Evolutionary conservation across 2,797 vertebrate genomes (phyloP).

Genomic region (Urophycis tenuis): DNA sequence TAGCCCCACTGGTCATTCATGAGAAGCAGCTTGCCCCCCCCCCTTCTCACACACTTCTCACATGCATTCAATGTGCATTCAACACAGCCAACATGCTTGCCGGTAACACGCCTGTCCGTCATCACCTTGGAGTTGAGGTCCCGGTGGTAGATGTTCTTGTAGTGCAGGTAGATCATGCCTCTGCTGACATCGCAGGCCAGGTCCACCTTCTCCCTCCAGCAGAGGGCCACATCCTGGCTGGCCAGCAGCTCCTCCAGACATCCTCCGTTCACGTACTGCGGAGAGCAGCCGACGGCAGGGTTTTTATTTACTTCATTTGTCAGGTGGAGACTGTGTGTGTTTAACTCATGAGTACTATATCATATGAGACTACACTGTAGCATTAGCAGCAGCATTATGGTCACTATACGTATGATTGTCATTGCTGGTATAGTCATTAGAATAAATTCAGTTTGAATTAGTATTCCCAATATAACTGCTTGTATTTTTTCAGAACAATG

Average conservation of each 20-base stretch:
- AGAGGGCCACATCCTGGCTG: slow-evolving; percentile 68
- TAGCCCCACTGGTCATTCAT: no score
- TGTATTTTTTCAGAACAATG: not conserved
- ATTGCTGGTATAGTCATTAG: not conserved
- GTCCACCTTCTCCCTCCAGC: slow-evolving; percentile 82
- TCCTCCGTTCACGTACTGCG: slow-evolving; percentile 80
- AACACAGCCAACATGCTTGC: not conserved
- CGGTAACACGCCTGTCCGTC: not conserved
- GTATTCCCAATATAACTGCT: not conserved
- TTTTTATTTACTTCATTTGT: no score
- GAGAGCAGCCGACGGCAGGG: no score
- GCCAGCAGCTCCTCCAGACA: slow-evolving; percentile 83
- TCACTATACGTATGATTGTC: not conserved
- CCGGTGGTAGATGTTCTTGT: slow-evolving; percentile 86
- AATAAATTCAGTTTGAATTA: not conserved
- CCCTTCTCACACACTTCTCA: no score
- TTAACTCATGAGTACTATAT: no score
- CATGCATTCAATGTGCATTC: no score
- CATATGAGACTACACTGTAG: no score
- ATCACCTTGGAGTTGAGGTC: slow-evolving; percentile 87
- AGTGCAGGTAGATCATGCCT: slow-evolving; percentile 86
- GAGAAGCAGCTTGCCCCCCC: no score
- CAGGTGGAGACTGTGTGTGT: no score
- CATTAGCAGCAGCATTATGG: not conserved
- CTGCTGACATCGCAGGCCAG: slow-evolving; percentile 81